Percentiles rank a stretch among this genome's conserved stretches.
Evolutionary conservation across 2,113 vertebrate species (phyloP).

Genomic region (Rhinoderma darwinii): DNA sequence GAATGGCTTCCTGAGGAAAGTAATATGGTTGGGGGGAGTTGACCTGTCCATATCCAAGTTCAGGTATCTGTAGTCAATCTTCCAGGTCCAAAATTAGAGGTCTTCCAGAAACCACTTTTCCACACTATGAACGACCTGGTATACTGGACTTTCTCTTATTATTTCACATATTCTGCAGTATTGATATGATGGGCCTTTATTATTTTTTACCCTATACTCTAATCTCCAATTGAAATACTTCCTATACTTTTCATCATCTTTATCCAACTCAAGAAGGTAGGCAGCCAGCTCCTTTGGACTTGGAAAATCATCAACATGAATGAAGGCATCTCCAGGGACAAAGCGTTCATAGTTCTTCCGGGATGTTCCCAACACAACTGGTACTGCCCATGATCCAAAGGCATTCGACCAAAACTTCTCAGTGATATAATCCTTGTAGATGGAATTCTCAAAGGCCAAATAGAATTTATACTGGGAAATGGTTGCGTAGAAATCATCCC

Average conservation of each 20-base stretch:
- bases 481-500: neutral
- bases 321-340: slow-evolving; percentile 75
- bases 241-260: slow-evolving; percentile 64
- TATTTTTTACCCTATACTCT: slow-evolving; percentile 61
- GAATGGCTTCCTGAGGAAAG: too few relatives aligned
- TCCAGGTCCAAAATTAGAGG: neutral
- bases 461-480: slow-evolving; percentile 68
- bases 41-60: neutral
- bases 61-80: neutral
- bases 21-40: too few relatives aligned
- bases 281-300: slow-evolving; percentile 65
- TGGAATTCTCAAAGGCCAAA: slow-evolving; percentile 82
- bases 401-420: slow-evolving; percentile 81
- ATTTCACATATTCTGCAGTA: slow-evolving; percentile 47
- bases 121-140: slow-evolving; percentile 23
- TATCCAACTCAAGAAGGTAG: slow-evolving; percentile 67
- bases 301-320: slow-evolving; percentile 76
- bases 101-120: slow-evolving; percentile 32
- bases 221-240: slow-evolving; percentile 72
- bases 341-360: slow-evolving; percentile 70
- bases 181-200: slow-evolving; percentile 65
- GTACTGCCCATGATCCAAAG: slow-evolving; percentile 67
- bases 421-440: slow-evolving; percentile 75
- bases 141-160: slow-evolving; percentile 62
- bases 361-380: slow-evolving; percentile 75